Conservation (phyloP, 1,140 invertebrate species). For the Colletes latitarsis region DNA sequence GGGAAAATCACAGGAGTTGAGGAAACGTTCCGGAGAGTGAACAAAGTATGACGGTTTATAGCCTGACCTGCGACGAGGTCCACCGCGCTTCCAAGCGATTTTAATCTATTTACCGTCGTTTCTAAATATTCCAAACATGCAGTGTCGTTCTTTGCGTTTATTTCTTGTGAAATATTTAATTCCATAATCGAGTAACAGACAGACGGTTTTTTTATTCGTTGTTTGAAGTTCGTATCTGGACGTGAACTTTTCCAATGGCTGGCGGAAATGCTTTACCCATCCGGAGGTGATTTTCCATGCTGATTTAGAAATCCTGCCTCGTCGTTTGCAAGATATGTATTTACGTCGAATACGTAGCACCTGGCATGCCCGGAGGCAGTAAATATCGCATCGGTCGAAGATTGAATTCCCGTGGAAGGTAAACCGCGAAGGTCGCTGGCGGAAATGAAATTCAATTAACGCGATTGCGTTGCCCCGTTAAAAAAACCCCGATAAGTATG, state of each 20-base stretch:
- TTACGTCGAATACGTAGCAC: background rate
- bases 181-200: too few species aligned
- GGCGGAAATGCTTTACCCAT: background rate
- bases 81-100: too few species aligned
- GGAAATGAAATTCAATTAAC: constrained; percentile 32
- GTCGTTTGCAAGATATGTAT: background rate
- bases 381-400: background rate
- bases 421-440: background rate
- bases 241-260: background rate
- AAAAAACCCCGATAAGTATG: background rate
- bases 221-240: background rate
- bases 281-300: background rate
- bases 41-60: too few species aligned
- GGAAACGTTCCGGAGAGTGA: too few species aligned
- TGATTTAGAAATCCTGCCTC: background rate
- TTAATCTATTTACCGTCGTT: too few species aligned
- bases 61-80: too few species aligned
- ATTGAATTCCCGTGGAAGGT: background rate
- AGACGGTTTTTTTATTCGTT: too few species aligned
- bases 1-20: too few species aligned
- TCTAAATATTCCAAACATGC: too few species aligned
- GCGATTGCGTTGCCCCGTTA: background rate
- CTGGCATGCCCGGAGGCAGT: background rate
- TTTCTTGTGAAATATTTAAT: too few species aligned
- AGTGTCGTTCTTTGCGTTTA: too few species aligned